Evolutionary conservation across 2,888 invertebrate species (phyloP), one percentile per base, ranked within the genome.

Genomic region (Stramonita haemastoma): DNA sequence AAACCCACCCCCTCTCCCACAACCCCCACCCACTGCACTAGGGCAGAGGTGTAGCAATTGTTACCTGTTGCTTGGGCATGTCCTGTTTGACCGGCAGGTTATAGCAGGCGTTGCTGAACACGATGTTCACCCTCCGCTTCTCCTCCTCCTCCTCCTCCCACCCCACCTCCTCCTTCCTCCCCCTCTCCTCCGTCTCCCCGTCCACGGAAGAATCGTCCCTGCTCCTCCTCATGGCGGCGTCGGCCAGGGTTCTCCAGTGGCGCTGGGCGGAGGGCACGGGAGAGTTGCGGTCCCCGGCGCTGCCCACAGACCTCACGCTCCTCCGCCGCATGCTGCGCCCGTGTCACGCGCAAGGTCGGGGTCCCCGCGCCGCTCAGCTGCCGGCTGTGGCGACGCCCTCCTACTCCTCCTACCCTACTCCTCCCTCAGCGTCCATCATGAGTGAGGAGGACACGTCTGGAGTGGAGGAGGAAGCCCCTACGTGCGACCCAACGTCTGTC

Each of bases 61-160:
- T 66, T 83, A 88, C 88, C 83, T 36, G 83, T 34, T 88, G 77
- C n/a, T 34, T n/a, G 15, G 26, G n/a, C 66, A 79, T 29, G 29
- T 79, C 83, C 34, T 83, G 36, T 15, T 34, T 60, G 66, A 79
- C 60, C 11, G 88, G 83, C 36, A 83, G 11, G 5, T 15, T 0
- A 66, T 83, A 83, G 88, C 57, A 34, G 22, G 60, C 60, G 83
- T 88, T 88, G 83, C 60, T 34, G 32, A 88, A 70, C 36, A 70
- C 60, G 29, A 88, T 17, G 83, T 66, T 83, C 46, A 88, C 81
- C 66, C 83, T 36, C 46, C 73, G 11, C 0, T 86, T 66, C 34
- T n/a, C 22, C 0, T 26, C 86, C 66, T 22, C 32, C 34, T 66
- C 66, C 66, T 66, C 85, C 84, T n/a, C 84, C 46, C 26, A 46